Percentiles rank a stretch among this genome's conserved stretches.
Conservation (phyloP, 2,113 vertebrate genomes). For the Neotoma lepida region DNA sequence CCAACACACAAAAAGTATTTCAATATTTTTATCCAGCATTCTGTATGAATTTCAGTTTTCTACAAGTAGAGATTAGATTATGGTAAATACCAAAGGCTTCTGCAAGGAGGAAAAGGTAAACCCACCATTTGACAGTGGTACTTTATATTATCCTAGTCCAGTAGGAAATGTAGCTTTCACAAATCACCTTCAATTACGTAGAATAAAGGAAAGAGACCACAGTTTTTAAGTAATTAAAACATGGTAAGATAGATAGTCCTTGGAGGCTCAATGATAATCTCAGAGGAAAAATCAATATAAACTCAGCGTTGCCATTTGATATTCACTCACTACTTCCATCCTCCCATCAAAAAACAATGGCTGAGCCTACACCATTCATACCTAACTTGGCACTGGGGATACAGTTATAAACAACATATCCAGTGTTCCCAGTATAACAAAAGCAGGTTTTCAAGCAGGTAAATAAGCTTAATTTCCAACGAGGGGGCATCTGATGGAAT, state of each 20-base stretch:
- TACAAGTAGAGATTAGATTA: background rate
- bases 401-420: background rate
- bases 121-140: background rate
- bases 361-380: background rate
- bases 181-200: constrained; percentile 1
- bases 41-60: background rate
- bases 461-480: fast-evolving
- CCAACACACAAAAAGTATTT: background rate
- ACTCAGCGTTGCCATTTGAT: background rate
- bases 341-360: background rate
- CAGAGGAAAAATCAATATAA: background rate
- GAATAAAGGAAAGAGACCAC: background rate
- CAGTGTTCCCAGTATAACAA: background rate
- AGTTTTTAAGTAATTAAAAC: constrained; percentile 39
- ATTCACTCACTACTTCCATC: background rate
- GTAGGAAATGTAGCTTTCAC: background rate
- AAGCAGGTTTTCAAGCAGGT: background rate
- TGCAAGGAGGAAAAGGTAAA: background rate
- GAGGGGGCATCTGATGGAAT: background rate
- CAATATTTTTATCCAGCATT: background rate
- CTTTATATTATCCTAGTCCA: background rate
- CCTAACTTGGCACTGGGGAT: background rate
- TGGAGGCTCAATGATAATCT: background rate
- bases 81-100: background rate
- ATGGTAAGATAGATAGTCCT: background rate